phyloP scores from a whole-genome alignment of 2,113 vertebrate species.

The Daboia siamensis region DNA sequence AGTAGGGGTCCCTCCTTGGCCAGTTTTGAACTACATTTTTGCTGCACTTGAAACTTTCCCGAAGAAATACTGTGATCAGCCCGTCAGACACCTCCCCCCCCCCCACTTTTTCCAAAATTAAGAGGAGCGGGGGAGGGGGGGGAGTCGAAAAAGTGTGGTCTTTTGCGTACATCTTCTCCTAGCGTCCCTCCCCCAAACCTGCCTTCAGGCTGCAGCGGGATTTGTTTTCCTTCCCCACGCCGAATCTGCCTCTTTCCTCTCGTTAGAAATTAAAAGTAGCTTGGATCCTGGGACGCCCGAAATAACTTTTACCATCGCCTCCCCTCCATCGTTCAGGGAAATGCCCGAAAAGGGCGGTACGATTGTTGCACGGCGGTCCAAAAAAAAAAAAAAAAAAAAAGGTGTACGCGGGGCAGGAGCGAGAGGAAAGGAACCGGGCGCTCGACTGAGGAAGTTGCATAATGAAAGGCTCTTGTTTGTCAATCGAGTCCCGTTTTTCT shows the following conservation, averaged over 20 bases:
- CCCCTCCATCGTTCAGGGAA: background rate
- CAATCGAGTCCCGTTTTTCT: conserved; percentile 18
- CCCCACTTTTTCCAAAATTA: background rate
- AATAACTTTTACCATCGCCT: background rate
- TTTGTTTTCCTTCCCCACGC: background rate
- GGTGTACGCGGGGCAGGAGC: background rate
- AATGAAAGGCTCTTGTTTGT: conserved; percentile 44
- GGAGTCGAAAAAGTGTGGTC: background rate
- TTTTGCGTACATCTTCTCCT: background rate
- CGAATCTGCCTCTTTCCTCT: background rate
- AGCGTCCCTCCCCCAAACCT: background rate
- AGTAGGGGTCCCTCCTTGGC: conserved; percentile 52
- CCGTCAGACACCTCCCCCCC: conserved; percentile 2
- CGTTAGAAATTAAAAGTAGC: background rate
- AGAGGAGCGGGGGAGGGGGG: background rate
- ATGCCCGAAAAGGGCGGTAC: background rate
- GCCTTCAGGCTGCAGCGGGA: background rate
- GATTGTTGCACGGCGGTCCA: background rate
- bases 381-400: background rate
- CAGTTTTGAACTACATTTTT: conserved; percentile 39
- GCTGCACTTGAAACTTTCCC: conserved; percentile 54
- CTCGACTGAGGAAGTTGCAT: conserved; percentile 54
- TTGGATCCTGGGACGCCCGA: background rate
- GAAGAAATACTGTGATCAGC: conserved; percentile 26
- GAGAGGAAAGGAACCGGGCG: conserved; percentile 17